Base-by-base conservation (phyloP, 2,113 vertebrate species). In the Phasianus colchicus region DNA sequence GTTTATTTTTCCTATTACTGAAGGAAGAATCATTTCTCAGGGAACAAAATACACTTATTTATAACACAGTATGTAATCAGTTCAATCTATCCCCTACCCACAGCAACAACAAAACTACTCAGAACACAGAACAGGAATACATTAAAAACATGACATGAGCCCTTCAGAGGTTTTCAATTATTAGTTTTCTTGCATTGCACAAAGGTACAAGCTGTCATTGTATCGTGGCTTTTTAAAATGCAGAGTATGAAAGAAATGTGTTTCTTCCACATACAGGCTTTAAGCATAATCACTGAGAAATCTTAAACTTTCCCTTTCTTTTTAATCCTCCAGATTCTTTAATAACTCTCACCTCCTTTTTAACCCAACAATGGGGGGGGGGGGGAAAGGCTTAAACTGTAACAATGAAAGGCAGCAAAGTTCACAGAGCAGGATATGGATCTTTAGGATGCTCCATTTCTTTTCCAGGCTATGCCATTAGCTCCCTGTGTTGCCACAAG, bases 81-180 rank as follows among this genome's bases (percentile, higher is more conserved):
- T 87, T 94, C 94, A 94, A 86, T 91, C 93, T 93, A 85, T 86
- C 60, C 29, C 78, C 52, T 91, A 74, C 72, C 71, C 71, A 77
- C 47, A 87, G 92, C 80, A 95, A 88, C 78, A 89, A 93, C 85
- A 80, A 91, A 94, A 95, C 77, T 93, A 75, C 89, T 93, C 75
- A 89, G 87, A 93, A 94, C 79, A 92, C 79, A 78, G 91, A 93
- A 93, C 67, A 89, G 81, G 82, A 95, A 94, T 93, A 91, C 75
- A 91, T 93, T 95, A 96, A 93, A 94, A 93, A 89, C 78, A 93
- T 93, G 89, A 87, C 84, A 93, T 43, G 45, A 94, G 58, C 45
- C 48, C 67, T 96, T 96, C 82, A 86, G 82, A 96, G 85, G 75
- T 88, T 96, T 96, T 95, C 92, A 93, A 83, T 96, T 92, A 96